Evolutionary conservation across 2,113 vertebrate species (phyloP).

Genomic region (Sturnus vulgaris): DNA sequence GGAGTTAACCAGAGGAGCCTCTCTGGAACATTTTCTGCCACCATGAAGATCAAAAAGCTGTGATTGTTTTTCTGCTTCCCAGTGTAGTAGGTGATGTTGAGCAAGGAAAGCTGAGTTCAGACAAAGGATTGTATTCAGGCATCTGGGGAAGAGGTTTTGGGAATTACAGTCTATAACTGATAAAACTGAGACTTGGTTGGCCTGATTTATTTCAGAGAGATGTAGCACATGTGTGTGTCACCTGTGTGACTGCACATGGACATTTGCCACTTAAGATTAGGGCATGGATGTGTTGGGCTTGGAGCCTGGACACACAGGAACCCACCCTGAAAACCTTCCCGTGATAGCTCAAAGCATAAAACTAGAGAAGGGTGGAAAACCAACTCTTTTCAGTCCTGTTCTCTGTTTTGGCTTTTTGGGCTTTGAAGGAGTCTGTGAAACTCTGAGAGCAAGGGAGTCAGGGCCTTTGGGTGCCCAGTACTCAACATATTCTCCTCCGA

Average conservation of each 20-base stretch:
- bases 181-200: neutral
- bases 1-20: neutral
- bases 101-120: neutral
- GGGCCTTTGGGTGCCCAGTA: neutral
- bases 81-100: neutral
- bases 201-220: neutral
- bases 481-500: neutral
- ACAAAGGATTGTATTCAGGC: neutral
- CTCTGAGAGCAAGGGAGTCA: neutral
- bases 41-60: neutral
- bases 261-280: neutral
- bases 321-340: neutral
- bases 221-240: neutral
- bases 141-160: neutral
- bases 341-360: neutral
- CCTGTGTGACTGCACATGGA: neutral
- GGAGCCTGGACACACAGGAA: neutral
- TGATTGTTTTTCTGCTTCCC: rapidly evolving
- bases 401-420: neutral
- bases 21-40: neutral
- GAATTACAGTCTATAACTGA: neutral
- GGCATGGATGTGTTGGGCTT: neutral
- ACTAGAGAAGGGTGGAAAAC: neutral
- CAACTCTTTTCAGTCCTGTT: neutral
- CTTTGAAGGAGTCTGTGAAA: neutral